These are phyloP conservation scores for Diplolepis rosae DNA, from an alignment of 2,888 invertebrate species.

Conservation along the genomic window DNA sequence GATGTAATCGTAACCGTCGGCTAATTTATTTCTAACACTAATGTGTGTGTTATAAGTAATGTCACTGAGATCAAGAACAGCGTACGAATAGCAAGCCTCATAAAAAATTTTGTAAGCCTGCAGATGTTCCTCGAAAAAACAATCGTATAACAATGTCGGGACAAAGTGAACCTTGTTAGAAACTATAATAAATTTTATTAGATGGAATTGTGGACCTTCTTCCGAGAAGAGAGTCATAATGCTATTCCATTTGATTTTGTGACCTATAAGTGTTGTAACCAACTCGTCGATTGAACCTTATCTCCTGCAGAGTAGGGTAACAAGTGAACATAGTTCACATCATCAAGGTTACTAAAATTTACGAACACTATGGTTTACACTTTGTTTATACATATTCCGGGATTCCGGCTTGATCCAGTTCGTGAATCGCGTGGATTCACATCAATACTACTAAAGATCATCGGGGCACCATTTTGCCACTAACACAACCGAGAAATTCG, in stretches of 20 bases:
- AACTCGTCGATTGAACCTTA: too few relatives aligned
- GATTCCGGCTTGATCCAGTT: too few relatives aligned
- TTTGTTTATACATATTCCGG: too few relatives aligned
- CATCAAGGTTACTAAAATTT: too few relatives aligned
- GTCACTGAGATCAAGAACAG: background rate
- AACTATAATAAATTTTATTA: constrained; percentile 26
- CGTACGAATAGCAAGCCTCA: background rate
- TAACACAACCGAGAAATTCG: too few relatives aligned
- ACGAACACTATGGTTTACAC: too few relatives aligned
- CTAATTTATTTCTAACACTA: constrained; percentile 17
- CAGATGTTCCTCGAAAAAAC: constrained; percentile 29
- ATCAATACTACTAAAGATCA: too few relatives aligned
- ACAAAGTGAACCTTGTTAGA: constrained; percentile 22
- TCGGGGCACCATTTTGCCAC: too few relatives aligned
- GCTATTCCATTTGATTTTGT: constrained; percentile 32
- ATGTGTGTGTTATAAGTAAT: constrained; percentile 10
- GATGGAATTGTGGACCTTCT: constrained; percentile 34
- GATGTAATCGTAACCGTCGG: constrained; percentile 26
- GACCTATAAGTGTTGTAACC: too few relatives aligned
- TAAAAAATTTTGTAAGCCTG: constrained; percentile 31
- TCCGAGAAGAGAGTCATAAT: constrained; percentile 35
- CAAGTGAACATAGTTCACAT: too few relatives aligned
- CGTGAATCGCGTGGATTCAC: too few relatives aligned
- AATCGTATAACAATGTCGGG: constrained; percentile 33
- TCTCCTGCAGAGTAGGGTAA: too few relatives aligned